phyloP scores from a whole-genome alignment of 2,113 vertebrate species.

The Cynoglossus semilaevis region DNA sequence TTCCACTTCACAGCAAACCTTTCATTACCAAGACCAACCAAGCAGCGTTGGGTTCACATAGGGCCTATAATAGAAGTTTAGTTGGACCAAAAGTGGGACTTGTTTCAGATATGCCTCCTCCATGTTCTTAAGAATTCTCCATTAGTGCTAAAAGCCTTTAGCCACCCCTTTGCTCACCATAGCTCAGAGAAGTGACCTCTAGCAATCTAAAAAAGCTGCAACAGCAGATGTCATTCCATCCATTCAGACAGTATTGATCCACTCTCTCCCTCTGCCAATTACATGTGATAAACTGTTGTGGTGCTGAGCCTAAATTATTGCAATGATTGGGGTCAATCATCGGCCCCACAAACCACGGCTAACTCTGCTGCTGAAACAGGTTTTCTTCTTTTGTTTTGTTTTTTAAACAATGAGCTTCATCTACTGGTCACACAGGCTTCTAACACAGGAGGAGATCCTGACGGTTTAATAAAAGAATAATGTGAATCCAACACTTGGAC shows the following conservation, averaged over 20 bases:
- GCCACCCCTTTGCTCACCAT: not conserved
- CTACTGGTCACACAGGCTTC: not conserved
- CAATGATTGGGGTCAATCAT: slow-evolving; percentile 40
- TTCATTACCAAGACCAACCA: not conserved
- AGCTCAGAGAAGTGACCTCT: slow-evolving; percentile 23
- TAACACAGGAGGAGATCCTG: slow-evolving; percentile 8
- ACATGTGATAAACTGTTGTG: slow-evolving; percentile 54
- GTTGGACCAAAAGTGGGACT: not conserved
- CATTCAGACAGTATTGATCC: slow-evolving; percentile 62
- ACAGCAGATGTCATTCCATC: slow-evolving; percentile 53
- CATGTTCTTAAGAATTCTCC: too few relatives aligned
- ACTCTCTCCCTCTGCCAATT: slow-evolving; percentile 48
- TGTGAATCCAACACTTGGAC: slow-evolving; percentile 64
- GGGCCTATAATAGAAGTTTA: not conserved
- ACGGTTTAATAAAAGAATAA: slow-evolving; percentile 53
- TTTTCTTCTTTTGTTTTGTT: not conserved
- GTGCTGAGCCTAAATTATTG: slow-evolving; percentile 40
- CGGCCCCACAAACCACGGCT: slow-evolving; percentile 1
- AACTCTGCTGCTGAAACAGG: not conserved
- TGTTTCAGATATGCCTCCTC: not conserved
- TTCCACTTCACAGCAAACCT: not conserved
- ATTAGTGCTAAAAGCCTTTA: too few relatives aligned
- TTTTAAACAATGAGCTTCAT: slow-evolving; percentile 3
- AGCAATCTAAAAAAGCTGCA: slow-evolving; percentile 33
- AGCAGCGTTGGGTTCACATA: not conserved